Evolutionary conservation across 2,888 invertebrate genomes (phyloP), one percentile per base, ranked within the genome.

Genomic region (Thyatira batis): DNA sequence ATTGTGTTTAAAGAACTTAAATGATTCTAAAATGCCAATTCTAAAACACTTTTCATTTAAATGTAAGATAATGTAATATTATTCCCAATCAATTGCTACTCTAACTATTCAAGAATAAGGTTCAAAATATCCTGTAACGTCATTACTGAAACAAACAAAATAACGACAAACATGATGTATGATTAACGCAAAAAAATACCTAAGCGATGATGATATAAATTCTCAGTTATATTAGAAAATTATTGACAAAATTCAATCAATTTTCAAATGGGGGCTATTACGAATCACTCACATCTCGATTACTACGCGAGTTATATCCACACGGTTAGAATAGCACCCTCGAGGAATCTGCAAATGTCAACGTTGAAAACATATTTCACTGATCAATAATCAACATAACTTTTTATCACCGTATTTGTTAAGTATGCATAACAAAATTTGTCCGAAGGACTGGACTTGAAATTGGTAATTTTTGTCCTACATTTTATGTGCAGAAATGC

Each of bases 321-420:
- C 48, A 51, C 51, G 49, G 45, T 33, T 30, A 9, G n/a, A 49
- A 54, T 43, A 45, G 49, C 43, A 51, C 53, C 51, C 57, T 45
- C 5, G 57, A 43, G 53, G 49, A 57, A 53, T 54, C 39, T 17
- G 17, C 57, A 53, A 17, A 39, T 13, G 3, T 20, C 23, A 13
- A n/a, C 20, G 49, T 28, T 25, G 33, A 13, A 25, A 27, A 28
- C 20, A 49, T 39, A 23, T 33, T 17, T 21, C 43, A 54, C 55
- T 58, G 55, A 60, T 67, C 53, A 63, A 56, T 61, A 63, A 57
- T 57, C 11, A 33, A 33, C 33, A 33, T 33, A 13, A 11, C 13
- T 33, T 33, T 17, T 39, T 39, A 39, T 39, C 13, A 33, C 11
- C 2, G n/a, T n/a, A n/a, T n/a, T n/a, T n/a, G n/a, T n/a, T n/a